Evolutionary conservation across 2,888 invertebrate species (phyloP).

Genomic region (Mactromeris polynyma): DNA sequence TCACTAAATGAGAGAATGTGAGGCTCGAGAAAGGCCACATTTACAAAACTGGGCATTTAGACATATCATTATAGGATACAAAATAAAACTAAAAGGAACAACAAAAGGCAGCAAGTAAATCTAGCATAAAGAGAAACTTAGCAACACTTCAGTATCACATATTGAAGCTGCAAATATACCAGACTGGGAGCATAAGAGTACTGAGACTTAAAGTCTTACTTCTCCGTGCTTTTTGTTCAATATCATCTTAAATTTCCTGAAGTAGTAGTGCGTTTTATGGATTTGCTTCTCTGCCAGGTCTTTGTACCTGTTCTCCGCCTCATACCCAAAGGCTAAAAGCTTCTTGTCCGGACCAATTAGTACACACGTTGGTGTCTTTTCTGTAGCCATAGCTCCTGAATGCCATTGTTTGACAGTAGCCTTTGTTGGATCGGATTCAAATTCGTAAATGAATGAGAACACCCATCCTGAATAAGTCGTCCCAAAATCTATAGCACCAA

Average conservation of each 20-base stretch:
- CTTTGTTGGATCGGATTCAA: slow-evolving; percentile 12
- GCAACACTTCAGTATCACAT: no score
- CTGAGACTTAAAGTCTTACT: neutral
- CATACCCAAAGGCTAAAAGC: neutral
- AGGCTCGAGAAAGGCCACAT: no score
- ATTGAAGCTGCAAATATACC: no score
- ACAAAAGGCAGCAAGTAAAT: no score
- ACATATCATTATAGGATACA: no score
- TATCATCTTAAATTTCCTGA: neutral
- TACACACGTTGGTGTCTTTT: neutral
- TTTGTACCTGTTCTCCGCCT: neutral
- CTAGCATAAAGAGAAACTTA: no score
- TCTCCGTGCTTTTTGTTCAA: neutral
- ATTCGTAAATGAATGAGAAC: neutral
- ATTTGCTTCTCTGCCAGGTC: neutral
- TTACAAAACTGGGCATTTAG: no score
- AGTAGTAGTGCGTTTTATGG: neutral
- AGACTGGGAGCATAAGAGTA: no score
- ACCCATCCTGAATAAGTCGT: no score
- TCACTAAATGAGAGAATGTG: no score
- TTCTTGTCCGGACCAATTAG: neutral
- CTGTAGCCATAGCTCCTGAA: neutral
- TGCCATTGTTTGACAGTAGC: neutral
- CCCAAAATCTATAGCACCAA: slow-evolving; percentile 19
- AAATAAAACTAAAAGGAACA: no score